Evolutionary conservation across 2,888 invertebrate genomes (phyloP), one percentile per base, ranked within the genome.

Genomic region (Drosophila atroscutellata): DNA sequence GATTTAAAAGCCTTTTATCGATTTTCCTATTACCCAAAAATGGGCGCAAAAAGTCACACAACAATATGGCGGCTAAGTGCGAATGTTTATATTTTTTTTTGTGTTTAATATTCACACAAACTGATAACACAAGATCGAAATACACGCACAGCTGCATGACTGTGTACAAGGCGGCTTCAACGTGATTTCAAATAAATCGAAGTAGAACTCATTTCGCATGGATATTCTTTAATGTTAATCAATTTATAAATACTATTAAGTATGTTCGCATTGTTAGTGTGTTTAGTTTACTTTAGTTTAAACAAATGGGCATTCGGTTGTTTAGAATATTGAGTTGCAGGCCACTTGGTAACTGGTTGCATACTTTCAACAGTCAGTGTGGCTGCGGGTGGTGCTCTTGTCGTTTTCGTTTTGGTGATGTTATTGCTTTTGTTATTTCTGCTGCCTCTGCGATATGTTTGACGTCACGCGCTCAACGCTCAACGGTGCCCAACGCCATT

Each of bases 401-500:
- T 58, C 63, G 63, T 20, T 68, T 30, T 42, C 61, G 36, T 51
- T 58, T 24, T 24, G 2, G 45, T 45, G 20, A 24, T 15, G n/a
- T 20, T 26, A n/a, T 51, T 68, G 26, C 24, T 57, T 45, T 58
- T 15, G n/a, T 9, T 26, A n/a, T 28, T 55, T n/a, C 20, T 66
- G 45, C 58, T 72, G 39, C 42, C 47, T 42, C 47, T 42, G 65
- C 32, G 78, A 74, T 80, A 71, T 80, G 80, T 77, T 75, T 80
- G 81, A 80, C 80, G 80, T 80, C 80, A 80, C 68, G 66, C 36
- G 49, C 59, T 58, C 34, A 77, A 11, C 69, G 77, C 59, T 77
- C 80, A 70, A 75, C 81, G 88, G 86, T 72, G 80, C 90, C 92
- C 92, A 92, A 49, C 86, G 92, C 93, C 93, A 94, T 63, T 92